These are phyloP conservation scores for Drosophila chauvacae DNA, from an alignment of 1,140 invertebrate genomes.

Conservation along the genomic window DNA sequence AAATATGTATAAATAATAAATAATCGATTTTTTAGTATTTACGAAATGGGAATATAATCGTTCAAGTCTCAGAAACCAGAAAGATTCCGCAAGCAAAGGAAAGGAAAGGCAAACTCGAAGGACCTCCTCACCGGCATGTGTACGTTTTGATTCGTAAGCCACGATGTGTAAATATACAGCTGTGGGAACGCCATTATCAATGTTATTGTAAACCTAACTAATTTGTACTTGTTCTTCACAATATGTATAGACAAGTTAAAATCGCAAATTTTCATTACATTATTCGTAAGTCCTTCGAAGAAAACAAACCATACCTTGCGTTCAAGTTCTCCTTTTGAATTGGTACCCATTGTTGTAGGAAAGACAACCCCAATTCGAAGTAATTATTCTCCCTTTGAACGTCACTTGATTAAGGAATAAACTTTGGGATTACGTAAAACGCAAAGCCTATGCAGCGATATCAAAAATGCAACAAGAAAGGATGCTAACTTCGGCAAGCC, in stretches of 20 bases:
- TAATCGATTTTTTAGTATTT: not conserved
- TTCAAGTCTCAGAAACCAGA: not conserved
- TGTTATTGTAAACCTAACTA: not conserved
- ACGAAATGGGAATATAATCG: not conserved
- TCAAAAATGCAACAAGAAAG: too few relatives aligned
- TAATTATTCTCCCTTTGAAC: not conserved
- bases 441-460: not conserved
- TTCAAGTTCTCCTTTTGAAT: not conserved
- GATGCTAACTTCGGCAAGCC: too few relatives aligned
- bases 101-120: not conserved
- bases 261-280: not conserved
- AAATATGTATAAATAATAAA: slow-evolving; percentile 3
- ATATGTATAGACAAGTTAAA: not conserved
- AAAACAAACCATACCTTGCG: not conserved
- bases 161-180: not conserved
- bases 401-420: not conserved
- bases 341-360: not conserved
- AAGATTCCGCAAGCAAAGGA: not conserved
- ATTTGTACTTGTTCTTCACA: not conserved
- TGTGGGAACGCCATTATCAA: not conserved
- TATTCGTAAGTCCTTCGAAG: not conserved
- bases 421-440: not conserved
- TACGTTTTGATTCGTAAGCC: not conserved
- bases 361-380: not conserved
- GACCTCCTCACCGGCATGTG: not conserved